These are phyloP conservation scores for Thryonomys swinderianus DNA, from an alignment of 2,113 vertebrate species.

Conservation along the genomic window DNA sequence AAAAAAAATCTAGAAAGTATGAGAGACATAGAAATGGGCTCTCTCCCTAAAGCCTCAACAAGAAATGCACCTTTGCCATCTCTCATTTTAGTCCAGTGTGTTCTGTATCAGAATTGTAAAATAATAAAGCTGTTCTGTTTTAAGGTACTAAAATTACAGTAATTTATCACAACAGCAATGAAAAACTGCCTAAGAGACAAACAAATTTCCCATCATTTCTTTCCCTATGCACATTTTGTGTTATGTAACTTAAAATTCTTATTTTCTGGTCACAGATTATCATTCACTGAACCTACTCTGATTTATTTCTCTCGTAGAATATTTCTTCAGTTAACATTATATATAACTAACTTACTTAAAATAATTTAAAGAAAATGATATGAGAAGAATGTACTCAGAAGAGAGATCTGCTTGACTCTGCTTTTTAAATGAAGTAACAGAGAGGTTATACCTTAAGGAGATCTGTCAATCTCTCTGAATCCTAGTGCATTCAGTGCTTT, in stretches of 20 bases:
- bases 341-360: not conserved
- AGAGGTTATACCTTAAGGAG: not conserved
- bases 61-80: not conserved
- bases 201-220: not conserved
- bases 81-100: not conserved
- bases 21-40: not conserved
- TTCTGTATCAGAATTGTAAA: not conserved
- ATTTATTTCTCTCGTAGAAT: not conserved
- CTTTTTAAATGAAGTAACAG: not conserved
- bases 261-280: not conserved
- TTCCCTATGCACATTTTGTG: not conserved
- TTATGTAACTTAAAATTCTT: not conserved
- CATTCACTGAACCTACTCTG: not conserved
- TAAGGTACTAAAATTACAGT: not conserved
- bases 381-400: not conserved
- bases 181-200: not conserved
- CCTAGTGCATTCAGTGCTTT: not conserved
- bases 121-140: not conserved
- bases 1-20: not conserved
- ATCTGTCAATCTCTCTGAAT: not conserved
- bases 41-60: not conserved
- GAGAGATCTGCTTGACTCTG: not conserved
- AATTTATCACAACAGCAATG: not conserved
- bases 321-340: not conserved
- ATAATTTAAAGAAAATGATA: not conserved